Conservation (phyloP, 2,113 vertebrate genomes). For the Cyanistes caeruleus region DNA sequence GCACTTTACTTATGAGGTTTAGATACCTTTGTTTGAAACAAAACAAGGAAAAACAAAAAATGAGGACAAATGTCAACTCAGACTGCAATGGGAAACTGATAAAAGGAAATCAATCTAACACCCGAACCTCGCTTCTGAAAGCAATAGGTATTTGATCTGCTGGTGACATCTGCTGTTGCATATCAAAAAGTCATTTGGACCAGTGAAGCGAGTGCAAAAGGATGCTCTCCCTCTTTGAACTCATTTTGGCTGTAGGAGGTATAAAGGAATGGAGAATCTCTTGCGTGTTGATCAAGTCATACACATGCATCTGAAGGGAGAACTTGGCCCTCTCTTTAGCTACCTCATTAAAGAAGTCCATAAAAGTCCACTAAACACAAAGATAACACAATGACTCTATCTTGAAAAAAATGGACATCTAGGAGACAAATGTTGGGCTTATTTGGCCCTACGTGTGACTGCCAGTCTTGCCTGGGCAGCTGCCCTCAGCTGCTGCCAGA, state of each 20-base stretch:
- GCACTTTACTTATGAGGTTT: background rate
- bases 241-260: background rate
- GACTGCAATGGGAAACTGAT: background rate
- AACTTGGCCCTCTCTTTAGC: background rate
- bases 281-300: background rate
- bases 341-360: background rate
- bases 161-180: background rate
- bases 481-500: background rate
- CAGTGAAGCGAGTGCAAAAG: background rate
- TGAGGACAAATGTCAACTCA: background rate
- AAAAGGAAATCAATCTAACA: background rate
- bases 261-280: constrained; percentile 58
- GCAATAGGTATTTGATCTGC: background rate
- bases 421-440: background rate
- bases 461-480: background rate
- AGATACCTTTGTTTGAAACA: background rate
- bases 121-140: background rate
- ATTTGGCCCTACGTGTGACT: background rate
- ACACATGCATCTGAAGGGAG: background rate
- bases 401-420: background rate
- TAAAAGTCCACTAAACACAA: background rate
- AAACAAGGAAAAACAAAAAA: background rate
- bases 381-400: background rate
- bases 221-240: background rate
- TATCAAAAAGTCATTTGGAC: background rate